Percentiles rank a stretch among this genome's conserved stretches.
Evolutionary conservation across 2,888 invertebrate genomes (phyloP).

Genomic region (Polymixis flavicincta): DNA sequence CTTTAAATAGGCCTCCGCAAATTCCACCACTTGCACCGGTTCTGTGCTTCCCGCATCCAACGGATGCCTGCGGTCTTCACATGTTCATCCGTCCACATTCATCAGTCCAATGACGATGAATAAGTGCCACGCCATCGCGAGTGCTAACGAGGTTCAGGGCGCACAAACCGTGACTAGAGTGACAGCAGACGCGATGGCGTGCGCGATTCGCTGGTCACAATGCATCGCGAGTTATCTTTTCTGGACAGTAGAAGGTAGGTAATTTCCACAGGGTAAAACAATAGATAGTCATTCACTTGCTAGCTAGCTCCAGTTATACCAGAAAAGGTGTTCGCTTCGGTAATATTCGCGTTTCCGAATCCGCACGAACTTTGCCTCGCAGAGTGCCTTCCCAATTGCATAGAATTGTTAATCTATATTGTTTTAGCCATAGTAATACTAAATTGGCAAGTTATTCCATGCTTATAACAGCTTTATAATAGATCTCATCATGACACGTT

Average conservation of each 20-base stretch:
- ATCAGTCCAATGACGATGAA: too few relatives aligned
- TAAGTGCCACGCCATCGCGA: background rate
- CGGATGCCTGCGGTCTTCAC: too few relatives aligned
- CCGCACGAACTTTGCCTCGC: background rate
- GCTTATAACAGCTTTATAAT: background rate
- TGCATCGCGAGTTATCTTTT: background rate
- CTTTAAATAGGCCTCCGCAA: too few relatives aligned
- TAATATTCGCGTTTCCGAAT: background rate
- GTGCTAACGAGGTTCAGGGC: slow-evolving; percentile 18
- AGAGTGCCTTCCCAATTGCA: background rate
- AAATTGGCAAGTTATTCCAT: background rate
- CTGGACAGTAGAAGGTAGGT: too few relatives aligned
- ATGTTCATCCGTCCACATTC: too few relatives aligned
- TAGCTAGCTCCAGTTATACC: background rate
- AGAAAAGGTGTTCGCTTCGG: background rate
- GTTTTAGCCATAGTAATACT: background rate
- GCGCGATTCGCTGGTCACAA: background rate
- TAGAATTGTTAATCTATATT: background rate
- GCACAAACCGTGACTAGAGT: background rate
- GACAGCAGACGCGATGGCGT: background rate
- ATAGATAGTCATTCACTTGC: too few relatives aligned
- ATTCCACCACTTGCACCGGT: too few relatives aligned
- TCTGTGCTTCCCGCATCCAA: too few relatives aligned
- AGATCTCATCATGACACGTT: background rate
- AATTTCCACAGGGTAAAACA: too few relatives aligned